phyloP scores from a whole-genome alignment of 2,797 vertebrate genomes.

The Gallirallus australis region DNA sequence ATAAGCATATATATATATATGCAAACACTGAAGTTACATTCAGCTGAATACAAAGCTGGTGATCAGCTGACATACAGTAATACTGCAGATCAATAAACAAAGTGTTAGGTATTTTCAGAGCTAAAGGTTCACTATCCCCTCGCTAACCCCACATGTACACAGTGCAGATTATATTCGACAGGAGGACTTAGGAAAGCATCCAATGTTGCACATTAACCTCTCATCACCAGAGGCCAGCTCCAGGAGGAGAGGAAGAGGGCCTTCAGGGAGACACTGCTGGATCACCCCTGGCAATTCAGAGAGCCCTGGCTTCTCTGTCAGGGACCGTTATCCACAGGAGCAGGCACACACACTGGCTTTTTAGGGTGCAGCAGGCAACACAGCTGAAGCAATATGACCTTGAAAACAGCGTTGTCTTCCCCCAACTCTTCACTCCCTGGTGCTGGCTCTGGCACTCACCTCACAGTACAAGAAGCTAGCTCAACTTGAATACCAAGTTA shows the following conservation, averaged over 20 bases:
- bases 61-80: neutral
- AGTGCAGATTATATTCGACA: neutral
- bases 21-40: neutral
- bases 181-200: neutral
- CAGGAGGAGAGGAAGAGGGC: neutral
- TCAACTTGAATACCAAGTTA: neutral
- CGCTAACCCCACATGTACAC: neutral
- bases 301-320: neutral
- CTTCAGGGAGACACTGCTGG: neutral
- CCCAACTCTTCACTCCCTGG: neutral
- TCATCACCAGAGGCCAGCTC: neutral
- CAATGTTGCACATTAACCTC: neutral
- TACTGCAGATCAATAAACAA: neutral
- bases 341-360: neutral
- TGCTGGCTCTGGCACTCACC: neutral
- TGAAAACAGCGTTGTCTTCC: accelerated
- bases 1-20: neutral
- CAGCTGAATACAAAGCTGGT: neutral
- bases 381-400: neutral
- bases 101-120: neutral
- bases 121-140: neutral
- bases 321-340: neutral
- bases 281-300: neutral
- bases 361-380: neutral
- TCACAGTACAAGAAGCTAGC: neutral